phyloP scores from a whole-genome alignment of 2,797 vertebrate species.

The Peromyscus attwateri region DNA sequence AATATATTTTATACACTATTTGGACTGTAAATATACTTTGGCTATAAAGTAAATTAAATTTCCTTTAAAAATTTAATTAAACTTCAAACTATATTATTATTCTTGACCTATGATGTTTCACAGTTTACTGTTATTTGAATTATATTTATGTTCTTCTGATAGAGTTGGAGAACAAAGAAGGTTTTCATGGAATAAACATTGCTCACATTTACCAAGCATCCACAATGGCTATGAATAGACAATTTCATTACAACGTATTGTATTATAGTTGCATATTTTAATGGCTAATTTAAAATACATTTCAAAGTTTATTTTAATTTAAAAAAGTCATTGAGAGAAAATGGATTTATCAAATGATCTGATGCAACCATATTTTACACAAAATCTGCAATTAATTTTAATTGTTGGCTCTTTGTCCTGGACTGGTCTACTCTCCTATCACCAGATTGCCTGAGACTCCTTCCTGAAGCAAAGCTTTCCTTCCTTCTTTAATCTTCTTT shows the following conservation, averaged over 20 bases:
- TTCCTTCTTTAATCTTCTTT: constrained; percentile 79
- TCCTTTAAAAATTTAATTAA: neutral
- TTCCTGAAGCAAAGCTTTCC: constrained; percentile 61
- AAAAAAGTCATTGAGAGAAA: constrained; percentile 53
- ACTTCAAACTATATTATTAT: constrained; percentile 35
- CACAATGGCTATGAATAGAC: constrained; percentile 56
- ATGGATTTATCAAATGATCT: constrained; percentile 72
- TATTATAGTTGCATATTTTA: constrained; percentile 64
- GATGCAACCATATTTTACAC: constrained; percentile 58
- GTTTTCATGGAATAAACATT: constrained; percentile 14
- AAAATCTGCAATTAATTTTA: constrained; percentile 79
- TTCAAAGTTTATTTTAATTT: constrained; percentile 75
- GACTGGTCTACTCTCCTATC: constrained; percentile 2
- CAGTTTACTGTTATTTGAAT: constrained; percentile 42
- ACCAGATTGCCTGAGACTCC: constrained; percentile 7
- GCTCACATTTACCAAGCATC: neutral
- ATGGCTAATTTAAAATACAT: constrained; percentile 56
- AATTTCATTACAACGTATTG: constrained; percentile 67
- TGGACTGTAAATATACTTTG: neutral
- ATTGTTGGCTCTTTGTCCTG: constrained; percentile 61
- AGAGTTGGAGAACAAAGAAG: neutral
- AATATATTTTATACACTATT: constrained; percentile 14
- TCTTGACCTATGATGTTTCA: constrained; percentile 40
- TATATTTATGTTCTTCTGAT: constrained; percentile 37
- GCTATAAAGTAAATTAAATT: constrained; percentile 38